Evolutionary conservation across 2,888 invertebrate genomes (phyloP), one percentile per base, ranked within the genome.

Genomic region (Erebia palarica): DNA sequence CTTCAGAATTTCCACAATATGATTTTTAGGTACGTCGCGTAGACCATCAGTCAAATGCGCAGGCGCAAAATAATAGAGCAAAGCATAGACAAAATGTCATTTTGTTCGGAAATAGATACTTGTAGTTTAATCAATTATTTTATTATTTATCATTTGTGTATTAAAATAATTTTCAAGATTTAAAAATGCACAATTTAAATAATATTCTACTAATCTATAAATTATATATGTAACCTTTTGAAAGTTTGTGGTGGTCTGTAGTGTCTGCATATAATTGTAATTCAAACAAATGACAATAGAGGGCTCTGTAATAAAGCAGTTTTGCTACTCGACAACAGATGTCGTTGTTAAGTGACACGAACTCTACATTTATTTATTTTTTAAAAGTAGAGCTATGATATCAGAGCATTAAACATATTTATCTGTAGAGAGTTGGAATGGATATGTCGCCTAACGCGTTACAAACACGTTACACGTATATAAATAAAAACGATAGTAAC

Each of bases 1-100:
- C 92, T 92, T 91, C 89, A 91, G 92, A 91, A 90, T 92, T 91
- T 92, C 88, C 91, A 93, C 92, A 88, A 92, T 91, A 90, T 89
- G 87, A 90, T 91, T 92, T 67, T 89, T 89, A 88, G 84, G 89
- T 90, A 91, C 85, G 91, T 93, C 92, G 93, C 90, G 91, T 89
- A 92, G 86, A 90, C 90, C 91, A 91, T 91, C 90, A 89, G 91
- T 91, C 90, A 89, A 93, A 86, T 91, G 92, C 93, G 93, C 93
- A 93, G 90, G 93, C 93, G 93, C 93, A 91, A 91, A 92, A 93
- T 90, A 92, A 92, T 91, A 92, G 89, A 92, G 87, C 79, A 83
- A 80, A 77, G 82, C 91, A 93, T 91, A 92, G 92, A 92, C 89
- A 86, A 90, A 61, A 69, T 73, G 68, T 73, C 65, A 72, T 69